Evolutionary conservation across 2,888 invertebrate genomes (phyloP), one percentile per base, ranked within the genome.

Genomic region (Mylabris sibirica): DNA sequence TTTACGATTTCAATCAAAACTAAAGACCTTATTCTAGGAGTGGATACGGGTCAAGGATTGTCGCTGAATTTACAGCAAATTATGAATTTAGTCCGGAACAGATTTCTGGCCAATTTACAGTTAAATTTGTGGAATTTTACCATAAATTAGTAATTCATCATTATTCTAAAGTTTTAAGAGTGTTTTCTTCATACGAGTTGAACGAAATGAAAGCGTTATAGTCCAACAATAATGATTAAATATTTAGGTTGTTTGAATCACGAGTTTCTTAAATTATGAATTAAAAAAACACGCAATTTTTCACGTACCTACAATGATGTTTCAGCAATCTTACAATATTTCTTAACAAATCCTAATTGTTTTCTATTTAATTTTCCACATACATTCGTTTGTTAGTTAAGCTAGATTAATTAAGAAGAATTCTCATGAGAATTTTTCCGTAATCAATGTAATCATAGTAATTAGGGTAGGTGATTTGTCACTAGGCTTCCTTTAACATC

Each of bases 191-290:
- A 44, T 38, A 68, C 41, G 61, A 41, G 64, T 61, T 63, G 24
- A 63, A 63, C 59, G 63, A 62, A 66, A 66, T 62, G 62, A 61
- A 61, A 61, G 61, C 61, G 61, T 61, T 41, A n/a, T 60, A 68
- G 1, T 63, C 14, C 35, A 38, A n/a, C 9, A 26, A 26, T 14
- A 26, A 26, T 57, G 24, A n/a, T 26, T n/a, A 14, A 57, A 57
- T 61, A 68, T 63, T 20, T 63, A 63, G 68, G 68, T 64, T 38
- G 65, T 9, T 62, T 35, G 26, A 68, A 59, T 68, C 68, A 68
- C 65, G 68, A 41, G 24, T 62, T 22, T 61, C 20, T 38, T 30
- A 34, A 38, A 35, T 22, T 41, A 24, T 22, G 22, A 41, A 62
- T 22, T 38, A 22, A 35, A 41, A 17, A 14, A 22, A 4, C n/a